Evolutionary conservation across 2,797 vertebrate species (phyloP).

Genomic region (Etheostoma nigrum): DNA sequence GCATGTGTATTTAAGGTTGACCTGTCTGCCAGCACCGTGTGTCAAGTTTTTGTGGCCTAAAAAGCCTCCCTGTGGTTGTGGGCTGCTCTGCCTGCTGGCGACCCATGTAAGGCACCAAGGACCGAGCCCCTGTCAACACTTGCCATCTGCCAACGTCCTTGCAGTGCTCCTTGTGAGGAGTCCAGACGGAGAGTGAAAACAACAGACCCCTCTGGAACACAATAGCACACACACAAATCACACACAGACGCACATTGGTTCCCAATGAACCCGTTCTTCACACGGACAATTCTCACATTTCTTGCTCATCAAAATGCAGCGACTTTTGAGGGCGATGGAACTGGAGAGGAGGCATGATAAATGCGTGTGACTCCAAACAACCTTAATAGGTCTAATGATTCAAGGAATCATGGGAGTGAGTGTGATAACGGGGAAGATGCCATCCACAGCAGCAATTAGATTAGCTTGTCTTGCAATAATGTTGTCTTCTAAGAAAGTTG

Average conservation of each 20-base stretch:
- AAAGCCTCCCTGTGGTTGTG: slow-evolving; percentile 42
- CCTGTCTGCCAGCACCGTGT: slow-evolving; percentile 59
- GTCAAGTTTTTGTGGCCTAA: slow-evolving; percentile 46
- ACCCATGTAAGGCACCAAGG: slow-evolving; percentile 24
- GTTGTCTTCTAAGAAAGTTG: background rate
- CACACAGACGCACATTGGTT: slow-evolving; percentile 30
- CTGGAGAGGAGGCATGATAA: slow-evolving; percentile 39
- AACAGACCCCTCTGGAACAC: slow-evolving; percentile 66
- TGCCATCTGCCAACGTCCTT: slow-evolving; percentile 72
- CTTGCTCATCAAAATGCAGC: slow-evolving; percentile 67
- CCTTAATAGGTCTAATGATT: slow-evolving; percentile 31
- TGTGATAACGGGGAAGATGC: slow-evolving; percentile 6
- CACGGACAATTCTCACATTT: slow-evolving; percentile 52
- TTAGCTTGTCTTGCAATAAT: slow-evolving; percentile 7
- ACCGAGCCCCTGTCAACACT: slow-evolving; percentile 48
- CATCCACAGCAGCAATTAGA: slow-evolving; percentile 6
- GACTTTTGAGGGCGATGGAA: slow-evolving; percentile 41
- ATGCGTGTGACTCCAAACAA: slow-evolving; percentile 34
- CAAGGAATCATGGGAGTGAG: background rate
- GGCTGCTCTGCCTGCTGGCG: slow-evolving; percentile 45
- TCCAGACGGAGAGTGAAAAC: slow-evolving; percentile 60
- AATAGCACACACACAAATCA: slow-evolving; percentile 4
- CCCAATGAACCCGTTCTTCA: slow-evolving; percentile 34
- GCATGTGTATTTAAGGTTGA: slow-evolving; percentile 53
- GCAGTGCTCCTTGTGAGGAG: slow-evolving; percentile 47